Conservation (phyloP, 1,140 invertebrate species). For the roundworm (Caenorhabditis elegans) region DNA sequence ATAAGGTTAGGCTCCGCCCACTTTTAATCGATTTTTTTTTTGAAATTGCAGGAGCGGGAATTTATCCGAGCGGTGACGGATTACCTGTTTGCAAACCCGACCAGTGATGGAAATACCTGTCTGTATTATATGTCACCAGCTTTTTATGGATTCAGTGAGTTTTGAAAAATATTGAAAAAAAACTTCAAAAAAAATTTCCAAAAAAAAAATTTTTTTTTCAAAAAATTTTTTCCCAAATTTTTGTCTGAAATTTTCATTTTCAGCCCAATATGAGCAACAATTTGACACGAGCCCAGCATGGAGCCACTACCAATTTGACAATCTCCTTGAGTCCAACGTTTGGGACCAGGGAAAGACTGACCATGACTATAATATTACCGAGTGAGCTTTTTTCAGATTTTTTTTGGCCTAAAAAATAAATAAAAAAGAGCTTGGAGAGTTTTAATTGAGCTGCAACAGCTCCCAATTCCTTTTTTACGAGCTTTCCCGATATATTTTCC, state of each 20-base stretch:
- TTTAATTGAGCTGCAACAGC: too few relatives aligned
- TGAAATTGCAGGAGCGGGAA: neutral
- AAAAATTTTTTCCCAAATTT: too few relatives aligned
- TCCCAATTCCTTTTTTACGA: too few relatives aligned
- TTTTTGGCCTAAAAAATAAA: too few relatives aligned
- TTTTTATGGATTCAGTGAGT: slow-evolving; percentile 1
- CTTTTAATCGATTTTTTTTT: too few relatives aligned
- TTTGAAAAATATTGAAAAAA: neutral
- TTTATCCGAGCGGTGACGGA: neutral
- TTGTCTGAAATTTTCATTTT: too few relatives aligned
- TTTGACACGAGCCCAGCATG: neutral
- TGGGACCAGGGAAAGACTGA: neutral
- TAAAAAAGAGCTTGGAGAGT: too few relatives aligned
- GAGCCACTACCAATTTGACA: neutral
- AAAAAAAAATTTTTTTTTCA: too few relatives aligned
- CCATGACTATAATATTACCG: neutral
- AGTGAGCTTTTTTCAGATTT: neutral
- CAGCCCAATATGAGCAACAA: neutral
- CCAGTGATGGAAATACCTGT: neutral
- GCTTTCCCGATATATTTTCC: too few relatives aligned
- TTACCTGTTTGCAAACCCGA: neutral
- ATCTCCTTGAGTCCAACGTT: neutral
- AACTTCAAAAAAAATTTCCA: too few relatives aligned
- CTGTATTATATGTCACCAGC: neutral
- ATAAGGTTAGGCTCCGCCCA: neutral